Evolutionary conservation across 2,113 vertebrate genomes (phyloP).

Genomic region (Mobula hypostoma): DNA sequence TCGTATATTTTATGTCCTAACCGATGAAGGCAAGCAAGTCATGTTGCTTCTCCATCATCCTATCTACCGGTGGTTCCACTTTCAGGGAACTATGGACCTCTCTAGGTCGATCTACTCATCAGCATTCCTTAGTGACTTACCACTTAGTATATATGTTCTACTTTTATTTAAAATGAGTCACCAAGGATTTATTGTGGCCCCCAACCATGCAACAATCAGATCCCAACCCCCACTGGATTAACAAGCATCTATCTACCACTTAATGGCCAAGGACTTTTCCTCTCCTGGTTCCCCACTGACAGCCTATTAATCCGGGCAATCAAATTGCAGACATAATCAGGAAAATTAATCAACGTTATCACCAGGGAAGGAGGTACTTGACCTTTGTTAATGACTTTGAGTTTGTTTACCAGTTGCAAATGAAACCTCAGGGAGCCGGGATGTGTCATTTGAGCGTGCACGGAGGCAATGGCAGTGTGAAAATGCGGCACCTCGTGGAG

Average conservation of each 20-base stretch:
- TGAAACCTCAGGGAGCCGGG: neutral
- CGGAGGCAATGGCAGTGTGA: neutral
- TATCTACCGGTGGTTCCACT: too few relatives aligned
- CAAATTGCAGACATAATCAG: neutral
- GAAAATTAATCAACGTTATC: conserved; percentile 21
- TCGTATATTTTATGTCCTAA: too few relatives aligned
- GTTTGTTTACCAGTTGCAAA: neutral
- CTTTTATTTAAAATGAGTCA: too few relatives aligned
- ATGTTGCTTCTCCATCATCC: too few relatives aligned
- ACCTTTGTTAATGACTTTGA: neutral
- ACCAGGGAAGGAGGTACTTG: conserved; percentile 1
- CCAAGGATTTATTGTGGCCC: neutral
- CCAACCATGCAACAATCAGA: neutral
- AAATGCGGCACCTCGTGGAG: too few relatives aligned
- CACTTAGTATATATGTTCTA: too few relatives aligned
- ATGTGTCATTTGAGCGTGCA: neutral
- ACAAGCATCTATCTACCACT: neutral
- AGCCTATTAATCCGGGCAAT: neutral
- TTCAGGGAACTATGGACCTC: too few relatives aligned
- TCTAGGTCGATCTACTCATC: too few relatives aligned
- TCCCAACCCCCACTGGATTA: neutral
- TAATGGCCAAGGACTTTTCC: neutral
- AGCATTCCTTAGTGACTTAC: too few relatives aligned
- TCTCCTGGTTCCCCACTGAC: neutral
- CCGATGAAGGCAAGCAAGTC: too few relatives aligned